These are phyloP conservation scores for Leucophora obtusa DNA, from an alignment of 2,888 invertebrate species.

Conservation along the genomic window DNA sequence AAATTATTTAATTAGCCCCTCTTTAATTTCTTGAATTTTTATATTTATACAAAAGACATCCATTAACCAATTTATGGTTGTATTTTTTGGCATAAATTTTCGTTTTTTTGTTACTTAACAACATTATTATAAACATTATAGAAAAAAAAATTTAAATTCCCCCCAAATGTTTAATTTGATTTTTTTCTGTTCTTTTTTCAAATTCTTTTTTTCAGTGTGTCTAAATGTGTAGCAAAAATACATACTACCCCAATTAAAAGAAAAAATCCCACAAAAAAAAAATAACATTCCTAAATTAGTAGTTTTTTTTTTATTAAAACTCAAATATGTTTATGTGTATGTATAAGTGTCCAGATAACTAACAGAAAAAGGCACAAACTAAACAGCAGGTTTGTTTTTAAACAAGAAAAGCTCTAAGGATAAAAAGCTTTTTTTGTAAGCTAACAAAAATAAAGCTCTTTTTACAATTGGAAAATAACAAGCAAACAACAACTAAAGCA, in stretches of 20 bases:
- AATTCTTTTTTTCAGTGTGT: slow-evolving; percentile 65
- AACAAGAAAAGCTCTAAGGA: neutral
- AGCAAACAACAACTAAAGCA: slow-evolving; percentile 6
- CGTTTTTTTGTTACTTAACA: neutral
- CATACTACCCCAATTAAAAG: slow-evolving; percentile 36
- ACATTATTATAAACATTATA: neutral
- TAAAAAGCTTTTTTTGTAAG: neutral
- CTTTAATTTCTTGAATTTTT: neutral
- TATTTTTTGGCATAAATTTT: slow-evolving; percentile 9
- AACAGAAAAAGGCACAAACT: slow-evolving; percentile 20
- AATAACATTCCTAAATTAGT: slow-evolving; percentile 31
- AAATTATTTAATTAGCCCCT: slow-evolving; percentile 4
- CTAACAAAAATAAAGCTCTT: slow-evolving; percentile 8
- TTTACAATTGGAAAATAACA: neutral
- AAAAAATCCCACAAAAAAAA: slow-evolving; percentile 23
- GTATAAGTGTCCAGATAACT: slow-evolving; percentile 50
- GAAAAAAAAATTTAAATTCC: neutral
- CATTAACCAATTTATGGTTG: slow-evolving; percentile 15
- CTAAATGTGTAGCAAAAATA: slow-evolving; percentile 64
- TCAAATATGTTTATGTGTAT: slow-evolving; percentile 57
- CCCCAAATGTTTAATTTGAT: slow-evolving; percentile 30
- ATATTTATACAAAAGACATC: neutral
- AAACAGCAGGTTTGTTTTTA: slow-evolving; percentile 27
- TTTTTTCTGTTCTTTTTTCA: slow-evolving; percentile 51
- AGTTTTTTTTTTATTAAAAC: slow-evolving; percentile 57